phyloP scores from a whole-genome alignment of 2,113 vertebrate species.

The Amphiprion ocellaris region DNA sequence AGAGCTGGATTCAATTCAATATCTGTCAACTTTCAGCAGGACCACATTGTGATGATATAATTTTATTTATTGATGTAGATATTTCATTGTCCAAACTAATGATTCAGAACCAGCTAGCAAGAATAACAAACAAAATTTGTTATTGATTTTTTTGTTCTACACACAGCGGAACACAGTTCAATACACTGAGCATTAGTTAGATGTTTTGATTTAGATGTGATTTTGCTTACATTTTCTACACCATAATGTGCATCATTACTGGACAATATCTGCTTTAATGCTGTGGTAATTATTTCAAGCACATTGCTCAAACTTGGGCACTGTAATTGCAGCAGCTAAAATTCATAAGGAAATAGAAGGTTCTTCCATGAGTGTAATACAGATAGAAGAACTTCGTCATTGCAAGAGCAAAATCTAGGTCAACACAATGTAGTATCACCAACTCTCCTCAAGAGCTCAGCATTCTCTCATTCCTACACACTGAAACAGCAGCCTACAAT shows the following conservation, averaged over 20 bases:
- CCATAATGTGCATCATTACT: neutral
- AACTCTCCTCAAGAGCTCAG: conserved; percentile 67
- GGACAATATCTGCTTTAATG: neutral
- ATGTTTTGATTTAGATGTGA: neutral
- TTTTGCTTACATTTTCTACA: neutral
- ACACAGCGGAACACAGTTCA: neutral
- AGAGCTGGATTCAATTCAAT: neutral
- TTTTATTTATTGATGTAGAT: neutral
- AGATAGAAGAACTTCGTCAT: conserved; percentile 3
- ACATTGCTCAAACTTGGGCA: neutral
- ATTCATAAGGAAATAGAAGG: neutral
- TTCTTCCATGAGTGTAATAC: neutral
- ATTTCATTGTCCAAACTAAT: neutral
- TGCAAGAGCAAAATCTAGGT: neutral
- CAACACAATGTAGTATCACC: conserved; percentile 56
- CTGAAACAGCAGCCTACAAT: conserved; percentile 35
- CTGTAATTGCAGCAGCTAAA: neutral
- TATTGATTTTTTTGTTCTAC: neutral
- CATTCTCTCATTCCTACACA: conserved; percentile 39
- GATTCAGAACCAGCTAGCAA: neutral
- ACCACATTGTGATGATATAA: neutral
- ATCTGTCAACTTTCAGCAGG: neutral
- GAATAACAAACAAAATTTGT: neutral
- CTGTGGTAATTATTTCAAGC: neutral
- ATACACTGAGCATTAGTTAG: neutral